These are phyloP conservation scores for Caligus rogercresseyi DNA, from an alignment of 1,140 invertebrate genomes.

Conservation along the genomic window DNA sequence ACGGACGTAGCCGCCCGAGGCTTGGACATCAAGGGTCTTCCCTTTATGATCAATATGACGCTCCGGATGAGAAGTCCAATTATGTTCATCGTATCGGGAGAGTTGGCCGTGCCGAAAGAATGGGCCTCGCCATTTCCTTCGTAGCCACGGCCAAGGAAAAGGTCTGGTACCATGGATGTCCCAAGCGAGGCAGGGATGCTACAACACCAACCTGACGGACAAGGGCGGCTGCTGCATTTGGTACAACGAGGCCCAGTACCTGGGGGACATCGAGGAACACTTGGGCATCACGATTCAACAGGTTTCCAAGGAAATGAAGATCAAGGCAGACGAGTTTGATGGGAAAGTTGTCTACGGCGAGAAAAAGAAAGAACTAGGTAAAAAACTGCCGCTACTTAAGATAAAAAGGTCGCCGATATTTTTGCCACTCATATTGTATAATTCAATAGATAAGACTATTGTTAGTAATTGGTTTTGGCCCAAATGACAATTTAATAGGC, in stretches of 20 bases:
- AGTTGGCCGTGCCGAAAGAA: constrained; percentile 90
- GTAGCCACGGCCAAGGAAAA: constrained; percentile 89
- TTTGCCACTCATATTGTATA: neutral
- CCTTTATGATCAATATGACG: constrained; percentile 96
- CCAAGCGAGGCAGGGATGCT: constrained; percentile 68
- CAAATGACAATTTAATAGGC: no score
- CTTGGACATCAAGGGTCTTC: constrained; percentile 78
- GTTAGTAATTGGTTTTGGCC: neutral
- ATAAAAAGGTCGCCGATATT: neutral
- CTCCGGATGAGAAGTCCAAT: constrained; percentile 97
- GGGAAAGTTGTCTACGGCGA: constrained; percentile 93
- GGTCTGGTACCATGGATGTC: constrained; percentile 91
- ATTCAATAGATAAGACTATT: neutral
- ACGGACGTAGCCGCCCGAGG: constrained; percentile 97
- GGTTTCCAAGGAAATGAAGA: constrained; percentile 60
- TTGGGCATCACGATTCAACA: constrained; percentile 88
- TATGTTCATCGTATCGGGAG: constrained; percentile 97
- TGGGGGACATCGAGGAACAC: constrained; percentile 96
- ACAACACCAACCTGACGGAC: constrained; percentile 72
- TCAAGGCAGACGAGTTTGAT: constrained; percentile 89
- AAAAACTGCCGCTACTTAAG: neutral
- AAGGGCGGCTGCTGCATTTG: constrained; percentile 83
- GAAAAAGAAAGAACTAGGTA: constrained; percentile 39
- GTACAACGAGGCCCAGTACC: constrained; percentile 84
- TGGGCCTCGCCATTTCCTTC: constrained; percentile 94